A percentile compares a stretch with the other conserved stretches of the same genome.
Evolutionary conservation across 92 coral and sea anemone species (phyloP).

Genomic region (Siderastrea radians): DNA sequence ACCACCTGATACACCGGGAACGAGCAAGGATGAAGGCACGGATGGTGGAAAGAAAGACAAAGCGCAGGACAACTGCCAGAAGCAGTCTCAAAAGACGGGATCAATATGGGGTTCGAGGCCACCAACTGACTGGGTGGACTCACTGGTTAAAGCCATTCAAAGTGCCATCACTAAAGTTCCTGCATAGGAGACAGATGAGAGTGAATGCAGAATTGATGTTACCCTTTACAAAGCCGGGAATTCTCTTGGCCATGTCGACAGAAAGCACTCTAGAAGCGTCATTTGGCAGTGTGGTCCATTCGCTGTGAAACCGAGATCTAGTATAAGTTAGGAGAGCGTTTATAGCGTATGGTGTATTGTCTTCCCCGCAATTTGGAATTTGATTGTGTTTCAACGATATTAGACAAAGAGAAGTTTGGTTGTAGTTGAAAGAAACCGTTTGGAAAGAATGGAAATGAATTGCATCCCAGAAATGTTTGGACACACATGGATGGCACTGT

Average conservation of each 20-base stretch:
- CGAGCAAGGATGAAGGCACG: constrained; percentile 67
- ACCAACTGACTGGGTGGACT: constrained; percentile 81
- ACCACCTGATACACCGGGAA: constrained; percentile 48
- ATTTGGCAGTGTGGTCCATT: too few species aligned
- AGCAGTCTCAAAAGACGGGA: constrained; percentile 38
- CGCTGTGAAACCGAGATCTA: too few species aligned
- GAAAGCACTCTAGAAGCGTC: not conserved
- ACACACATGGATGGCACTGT: too few species aligned
- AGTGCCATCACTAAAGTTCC: constrained; percentile 78
- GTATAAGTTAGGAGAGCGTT: too few species aligned
- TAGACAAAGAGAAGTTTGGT: too few species aligned
- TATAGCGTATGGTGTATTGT: not conserved
- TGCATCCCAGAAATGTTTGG: too few species aligned
- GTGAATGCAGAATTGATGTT: not conserved
- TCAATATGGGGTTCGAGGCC: constrained; percentile 74
- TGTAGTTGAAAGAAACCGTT: not conserved
- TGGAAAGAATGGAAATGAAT: not conserved
- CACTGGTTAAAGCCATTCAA: constrained; percentile 82
- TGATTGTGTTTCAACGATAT: not conserved
- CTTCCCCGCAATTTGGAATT: not conserved
- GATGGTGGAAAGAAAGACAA: constrained; percentile 60
- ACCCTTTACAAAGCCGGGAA: not conserved
- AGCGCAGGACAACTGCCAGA: constrained; percentile 42
- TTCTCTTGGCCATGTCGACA: not conserved
- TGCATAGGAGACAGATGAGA: constrained; percentile 7